Conservation (phyloP, 2,113 vertebrate species). For the Rhabdomys dilectus region DNA sequence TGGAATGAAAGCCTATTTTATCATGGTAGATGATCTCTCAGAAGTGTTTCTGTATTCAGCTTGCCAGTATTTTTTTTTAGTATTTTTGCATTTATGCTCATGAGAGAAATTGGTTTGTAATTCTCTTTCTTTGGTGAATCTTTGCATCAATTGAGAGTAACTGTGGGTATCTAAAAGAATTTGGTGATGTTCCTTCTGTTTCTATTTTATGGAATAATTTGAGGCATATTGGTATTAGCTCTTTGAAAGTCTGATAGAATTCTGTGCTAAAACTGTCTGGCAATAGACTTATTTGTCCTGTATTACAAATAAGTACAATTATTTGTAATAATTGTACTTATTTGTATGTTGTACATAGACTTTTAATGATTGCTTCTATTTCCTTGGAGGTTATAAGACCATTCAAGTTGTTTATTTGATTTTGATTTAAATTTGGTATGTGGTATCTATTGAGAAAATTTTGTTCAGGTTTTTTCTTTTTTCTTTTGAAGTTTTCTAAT, state of each 20-base stretch:
- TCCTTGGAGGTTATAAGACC: background rate
- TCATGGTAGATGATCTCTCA: background rate
- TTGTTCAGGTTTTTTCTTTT: background rate
- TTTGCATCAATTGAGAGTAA: background rate
- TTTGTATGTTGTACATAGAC: too few relatives aligned
- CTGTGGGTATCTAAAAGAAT: background rate
- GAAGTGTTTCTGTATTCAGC: background rate
- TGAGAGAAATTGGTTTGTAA: background rate
- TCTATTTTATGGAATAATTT: too few relatives aligned
- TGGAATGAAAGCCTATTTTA: background rate
- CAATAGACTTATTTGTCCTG: background rate
- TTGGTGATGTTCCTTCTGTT: background rate
- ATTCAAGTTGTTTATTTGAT: background rate
- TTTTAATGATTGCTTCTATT: background rate
- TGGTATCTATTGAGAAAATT: background rate
- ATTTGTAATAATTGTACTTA: too few relatives aligned
- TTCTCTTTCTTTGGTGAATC: background rate
- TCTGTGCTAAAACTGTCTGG: background rate
- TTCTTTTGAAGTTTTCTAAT: background rate
- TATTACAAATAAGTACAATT: too few relatives aligned
- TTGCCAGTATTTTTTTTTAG: background rate
- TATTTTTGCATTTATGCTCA: background rate
- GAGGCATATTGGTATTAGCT: too few relatives aligned
- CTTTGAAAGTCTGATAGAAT: background rate
- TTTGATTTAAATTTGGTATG: background rate